Evolutionary conservation across 2,888 invertebrate genomes (phyloP).

Genomic region (Empis livida): DNA sequence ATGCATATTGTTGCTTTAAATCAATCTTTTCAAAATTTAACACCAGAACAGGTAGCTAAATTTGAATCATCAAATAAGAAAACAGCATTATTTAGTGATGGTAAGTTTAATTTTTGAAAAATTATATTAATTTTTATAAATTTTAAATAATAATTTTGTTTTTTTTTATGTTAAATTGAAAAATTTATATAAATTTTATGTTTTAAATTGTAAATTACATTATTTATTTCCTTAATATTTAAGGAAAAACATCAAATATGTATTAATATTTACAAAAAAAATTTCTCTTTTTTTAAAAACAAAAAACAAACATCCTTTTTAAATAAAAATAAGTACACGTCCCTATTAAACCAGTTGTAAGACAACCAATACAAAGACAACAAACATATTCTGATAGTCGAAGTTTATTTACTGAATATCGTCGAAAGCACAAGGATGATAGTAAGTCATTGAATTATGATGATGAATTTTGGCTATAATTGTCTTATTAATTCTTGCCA

Average conservation of each 20-base stretch:
- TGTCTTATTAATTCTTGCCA: too few species aligned
- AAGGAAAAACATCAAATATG: too few species aligned
- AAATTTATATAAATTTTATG: too few species aligned
- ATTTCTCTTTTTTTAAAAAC: not conserved
- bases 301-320: too few species aligned
- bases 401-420: slow-evolving; percentile 37
- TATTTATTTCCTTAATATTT: too few species aligned
- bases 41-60: slow-evolving; percentile 46
- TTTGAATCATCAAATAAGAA: slow-evolving; percentile 33
- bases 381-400: slow-evolving; percentile 30
- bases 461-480: too few species aligned
- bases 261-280: not conserved
- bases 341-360: not conserved
- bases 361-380: not conserved
- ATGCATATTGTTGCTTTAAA: slow-evolving; percentile 93
- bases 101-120: too few species aligned
- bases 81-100: slow-evolving; percentile 53
- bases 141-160: too few species aligned
- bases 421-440: slow-evolving; percentile 51
- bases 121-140: too few species aligned
- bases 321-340: not conserved
- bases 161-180: too few species aligned
- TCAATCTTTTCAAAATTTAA: slow-evolving; percentile 73
- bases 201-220: too few species aligned
- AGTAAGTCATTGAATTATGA: slow-evolving; percentile 40